phyloP scores from a whole-genome alignment of 2,797 vertebrate genomes.

The Clarias pachynema region DNA sequence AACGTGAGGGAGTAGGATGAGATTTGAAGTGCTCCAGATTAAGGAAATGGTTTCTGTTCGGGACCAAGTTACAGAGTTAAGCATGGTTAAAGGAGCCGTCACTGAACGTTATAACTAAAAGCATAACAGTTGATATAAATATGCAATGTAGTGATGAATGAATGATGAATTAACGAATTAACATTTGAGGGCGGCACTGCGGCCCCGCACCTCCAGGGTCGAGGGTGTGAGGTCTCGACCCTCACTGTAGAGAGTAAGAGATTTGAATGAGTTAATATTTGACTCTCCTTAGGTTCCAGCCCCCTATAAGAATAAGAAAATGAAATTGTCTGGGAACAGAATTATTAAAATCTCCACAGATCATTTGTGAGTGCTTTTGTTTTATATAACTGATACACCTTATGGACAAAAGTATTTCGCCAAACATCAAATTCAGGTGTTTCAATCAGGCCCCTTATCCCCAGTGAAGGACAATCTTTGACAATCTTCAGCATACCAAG shows the following conservation, averaged over 20 bases:
- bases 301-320: background rate
- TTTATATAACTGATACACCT: background rate
- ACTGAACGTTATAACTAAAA: background rate
- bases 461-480: too few relatives aligned
- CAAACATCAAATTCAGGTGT: too few relatives aligned
- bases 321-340: background rate
- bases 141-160: background rate
- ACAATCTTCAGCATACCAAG: too few relatives aligned
- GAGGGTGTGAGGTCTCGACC: too few relatives aligned
- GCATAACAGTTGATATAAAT: background rate
- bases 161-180: too few relatives aligned
- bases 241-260: too few relatives aligned
- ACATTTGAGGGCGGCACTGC: too few relatives aligned
- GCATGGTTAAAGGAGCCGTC: background rate
- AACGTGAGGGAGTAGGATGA: background rate
- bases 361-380: background rate
- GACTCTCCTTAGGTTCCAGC: too few relatives aligned
- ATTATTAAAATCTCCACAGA: background rate
- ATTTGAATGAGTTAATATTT: too few relatives aligned
- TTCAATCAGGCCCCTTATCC: too few relatives aligned
- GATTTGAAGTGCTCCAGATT: background rate
- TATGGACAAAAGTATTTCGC: too few relatives aligned
- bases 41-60: background rate
- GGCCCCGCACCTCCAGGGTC: too few relatives aligned
- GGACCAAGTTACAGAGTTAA: background rate